Evolutionary conservation across 1,140 invertebrate species (phyloP).

Genomic region (Dermatophagoides farinae): DNA sequence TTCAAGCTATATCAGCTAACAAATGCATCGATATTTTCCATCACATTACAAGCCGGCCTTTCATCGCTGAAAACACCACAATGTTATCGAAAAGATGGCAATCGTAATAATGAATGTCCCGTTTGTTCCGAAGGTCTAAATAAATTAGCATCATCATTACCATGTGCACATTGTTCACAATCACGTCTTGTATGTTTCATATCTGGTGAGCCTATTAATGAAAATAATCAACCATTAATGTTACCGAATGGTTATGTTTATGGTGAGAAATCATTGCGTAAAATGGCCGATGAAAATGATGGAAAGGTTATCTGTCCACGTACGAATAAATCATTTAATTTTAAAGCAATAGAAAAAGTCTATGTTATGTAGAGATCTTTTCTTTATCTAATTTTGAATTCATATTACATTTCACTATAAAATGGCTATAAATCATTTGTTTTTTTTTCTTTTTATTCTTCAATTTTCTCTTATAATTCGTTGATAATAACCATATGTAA

Average conservation of each 20-base stretch:
- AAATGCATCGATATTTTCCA: conserved; percentile 70
- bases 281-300: conserved; percentile 68
- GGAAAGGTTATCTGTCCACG: conserved; percentile 73
- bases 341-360: conserved; percentile 79
- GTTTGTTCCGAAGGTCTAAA: conserved; percentile 76
- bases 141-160: conserved; percentile 57
- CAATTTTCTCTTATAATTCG: too few relatives aligned
- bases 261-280: conserved; percentile 68
- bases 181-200: conserved; percentile 77
- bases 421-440: too few relatives aligned
- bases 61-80: conserved; percentile 80
- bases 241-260: conserved; percentile 94
- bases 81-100: conserved; percentile 27
- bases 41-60: conserved; percentile 70
- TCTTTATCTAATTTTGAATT: too few relatives aligned
- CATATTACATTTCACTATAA: too few relatives aligned
- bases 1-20: conserved; percentile 81
- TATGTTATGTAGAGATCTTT: conserved; percentile 94
- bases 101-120: conserved; percentile 63
- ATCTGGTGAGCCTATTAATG: conserved; percentile 76
- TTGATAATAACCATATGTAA: too few relatives aligned
- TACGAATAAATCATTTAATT: conserved; percentile 66
- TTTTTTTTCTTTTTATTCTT: too few relatives aligned
- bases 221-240: conserved; percentile 94
- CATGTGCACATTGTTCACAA: conserved; percentile 88